These are phyloP conservation scores for Solenopsis fugax DNA, from an alignment of 1,140 invertebrate species.

Conservation along the genomic window DNA sequence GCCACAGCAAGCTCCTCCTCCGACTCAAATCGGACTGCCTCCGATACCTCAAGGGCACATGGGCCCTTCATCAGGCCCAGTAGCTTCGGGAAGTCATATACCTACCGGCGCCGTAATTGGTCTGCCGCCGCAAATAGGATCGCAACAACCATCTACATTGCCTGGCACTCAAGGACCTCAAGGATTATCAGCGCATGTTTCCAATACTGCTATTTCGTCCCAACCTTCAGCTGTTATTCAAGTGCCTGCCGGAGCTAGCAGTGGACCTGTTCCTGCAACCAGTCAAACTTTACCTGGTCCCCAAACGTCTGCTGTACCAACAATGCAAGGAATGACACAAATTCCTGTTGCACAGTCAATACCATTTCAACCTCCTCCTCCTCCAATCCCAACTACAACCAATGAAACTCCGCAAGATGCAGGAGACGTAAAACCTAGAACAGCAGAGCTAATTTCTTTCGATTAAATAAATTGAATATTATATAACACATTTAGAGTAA, in stretches of 20 bases:
- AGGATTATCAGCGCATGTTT: constrained; percentile 58
- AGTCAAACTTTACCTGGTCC: constrained; percentile 61
- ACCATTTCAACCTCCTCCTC: constrained; percentile 61
- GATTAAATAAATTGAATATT: constrained; percentile 76
- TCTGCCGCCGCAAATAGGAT: constrained; percentile 67
- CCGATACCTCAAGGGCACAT: constrained; percentile 62
- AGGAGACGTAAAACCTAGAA: constrained; percentile 80
- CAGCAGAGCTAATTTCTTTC: constrained; percentile 84
- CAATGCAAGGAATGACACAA: constrained; percentile 66
- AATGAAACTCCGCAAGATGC: constrained; percentile 65
- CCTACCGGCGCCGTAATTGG: constrained; percentile 57
- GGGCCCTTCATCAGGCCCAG: constrained; percentile 54
- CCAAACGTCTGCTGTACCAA: constrained; percentile 52
- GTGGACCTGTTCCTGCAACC: constrained; percentile 48
- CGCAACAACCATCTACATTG: constrained; percentile 63
- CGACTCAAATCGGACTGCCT: constrained; percentile 70
- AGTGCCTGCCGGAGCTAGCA: constrained; percentile 45
- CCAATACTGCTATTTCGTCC: constrained; percentile 63
- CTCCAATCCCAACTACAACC: constrained; percentile 56
- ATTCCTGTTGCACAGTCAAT: constrained; percentile 66
- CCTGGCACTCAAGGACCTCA: constrained; percentile 65
- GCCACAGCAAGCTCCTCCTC: constrained; percentile 56
- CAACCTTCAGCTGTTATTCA: constrained; percentile 65
- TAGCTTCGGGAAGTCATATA: constrained; percentile 51
- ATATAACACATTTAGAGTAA: constrained; percentile 65